A percentile compares a stretch with the other conserved stretches of the same genome.
Evolutionary conservation across 2,113 vertebrate genomes (phyloP).

Genomic region (Ceuthmochares aereus): DNA sequence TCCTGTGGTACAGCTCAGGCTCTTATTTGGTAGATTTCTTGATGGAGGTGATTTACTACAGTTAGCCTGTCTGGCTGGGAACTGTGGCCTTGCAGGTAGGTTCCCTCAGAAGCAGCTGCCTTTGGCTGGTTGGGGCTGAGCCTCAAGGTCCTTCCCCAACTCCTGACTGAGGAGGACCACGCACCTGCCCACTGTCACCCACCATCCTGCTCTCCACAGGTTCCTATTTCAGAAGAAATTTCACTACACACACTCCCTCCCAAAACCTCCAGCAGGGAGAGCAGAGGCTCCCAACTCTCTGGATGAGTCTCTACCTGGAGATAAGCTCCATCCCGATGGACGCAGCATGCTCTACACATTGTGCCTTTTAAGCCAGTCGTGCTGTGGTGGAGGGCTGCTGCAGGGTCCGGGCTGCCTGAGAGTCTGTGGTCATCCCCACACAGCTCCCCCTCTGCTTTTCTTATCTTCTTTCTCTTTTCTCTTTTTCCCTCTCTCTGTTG

Average conservation of each 20-base stretch:
- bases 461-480: neutral
- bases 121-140: neutral
- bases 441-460: neutral
- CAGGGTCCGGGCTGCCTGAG: neutral
- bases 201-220: fast-evolving
- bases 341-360: fast-evolving
- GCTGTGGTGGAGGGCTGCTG: neutral
- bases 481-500: neutral
- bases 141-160: neutral
- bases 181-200: neutral
- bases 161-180: neutral
- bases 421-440: neutral
- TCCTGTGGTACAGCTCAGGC: neutral
- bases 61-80: neutral
- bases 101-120: neutral
- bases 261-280: neutral
- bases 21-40: neutral
- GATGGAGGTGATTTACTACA: neutral
- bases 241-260: fast-evolving
- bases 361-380: fast-evolving
- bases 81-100: neutral
- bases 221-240: neutral
- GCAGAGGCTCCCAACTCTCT: neutral
- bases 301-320: neutral
- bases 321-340: neutral